Conservation (phyloP, 2,797 vertebrate species). For the Sebastes diploproa region DNA sequence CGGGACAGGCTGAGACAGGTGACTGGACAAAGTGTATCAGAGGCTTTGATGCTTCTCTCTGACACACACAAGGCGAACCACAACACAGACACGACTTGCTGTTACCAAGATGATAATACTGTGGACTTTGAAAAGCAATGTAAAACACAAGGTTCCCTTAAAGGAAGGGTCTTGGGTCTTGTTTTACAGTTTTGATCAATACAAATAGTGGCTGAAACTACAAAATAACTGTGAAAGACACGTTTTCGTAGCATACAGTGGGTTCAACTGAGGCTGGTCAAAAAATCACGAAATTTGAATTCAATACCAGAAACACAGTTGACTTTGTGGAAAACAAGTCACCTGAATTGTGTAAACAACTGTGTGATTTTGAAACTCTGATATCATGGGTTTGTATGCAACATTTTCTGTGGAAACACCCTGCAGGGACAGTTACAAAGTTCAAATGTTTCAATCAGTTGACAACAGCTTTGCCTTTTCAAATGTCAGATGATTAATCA, state of each 20-base stretch:
- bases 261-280: neutral
- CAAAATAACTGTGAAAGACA: neutral
- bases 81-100: slow-evolving; percentile 16
- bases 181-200: neutral
- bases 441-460: slow-evolving; percentile 5
- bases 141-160: neutral
- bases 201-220: neutral
- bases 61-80: slow-evolving; percentile 34
- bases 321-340: neutral
- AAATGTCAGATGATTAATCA: neutral
- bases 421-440: slow-evolving; percentile 17
- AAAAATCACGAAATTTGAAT: neutral
- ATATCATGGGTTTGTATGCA: slow-evolving; percentile 27
- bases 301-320: neutral
- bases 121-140: neutral
- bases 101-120: neutral
- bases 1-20: slow-evolving; percentile 51
- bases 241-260: neutral
- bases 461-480: neutral
- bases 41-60: slow-evolving; percentile 46
- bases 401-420: slow-evolving; percentile 25
- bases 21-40: slow-evolving; percentile 31
- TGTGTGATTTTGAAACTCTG: slow-evolving; percentile 32
- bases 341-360: neutral
- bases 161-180: neutral